phyloP scores from a whole-genome alignment of 2,888 invertebrate species.

The Agrotis exclamationis region DNA sequence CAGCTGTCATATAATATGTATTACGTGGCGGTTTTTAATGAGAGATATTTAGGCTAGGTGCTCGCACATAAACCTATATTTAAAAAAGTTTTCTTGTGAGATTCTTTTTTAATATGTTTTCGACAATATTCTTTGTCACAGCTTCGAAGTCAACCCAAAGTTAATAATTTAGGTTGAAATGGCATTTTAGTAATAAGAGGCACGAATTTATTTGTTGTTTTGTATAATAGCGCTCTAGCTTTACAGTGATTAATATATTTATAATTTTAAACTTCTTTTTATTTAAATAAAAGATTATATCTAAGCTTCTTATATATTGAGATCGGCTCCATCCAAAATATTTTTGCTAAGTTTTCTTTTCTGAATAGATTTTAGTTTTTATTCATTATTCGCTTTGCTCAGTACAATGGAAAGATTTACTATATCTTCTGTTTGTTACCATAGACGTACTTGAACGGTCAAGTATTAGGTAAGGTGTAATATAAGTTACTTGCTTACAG shows the following conservation, averaged over 20 bases:
- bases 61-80: conserved; percentile 12
- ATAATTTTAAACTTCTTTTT: conserved; percentile 75
- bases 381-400: conserved; percentile 80
- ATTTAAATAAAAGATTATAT: conserved; percentile 69
- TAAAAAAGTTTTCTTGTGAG: conserved; percentile 5
- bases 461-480: conserved; percentile 86
- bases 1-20: too few species aligned
- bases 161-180: conserved; percentile 71
- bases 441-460: conserved; percentile 88
- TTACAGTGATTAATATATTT: conserved; percentile 85
- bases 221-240: conserved; percentile 85
- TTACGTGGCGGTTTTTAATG: background rate
- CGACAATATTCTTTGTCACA: conserved; percentile 10
- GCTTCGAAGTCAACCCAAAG: conserved; percentile 48
- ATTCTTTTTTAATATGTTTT: background rate
- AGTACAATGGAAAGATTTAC: conserved; percentile 79
- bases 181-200: conserved; percentile 88
- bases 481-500: conserved; percentile 82
- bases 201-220: conserved; percentile 91
- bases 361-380: conserved; percentile 66
- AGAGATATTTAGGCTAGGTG: background rate
- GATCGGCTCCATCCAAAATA: conserved; percentile 83
- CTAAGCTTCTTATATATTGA: conserved; percentile 66
- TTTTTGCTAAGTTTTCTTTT: conserved; percentile 67
- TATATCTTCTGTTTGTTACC: conserved; percentile 88